Evolutionary conservation across 2,888 invertebrate genomes (phyloP).

Genomic region (Netelia virgata): DNA sequence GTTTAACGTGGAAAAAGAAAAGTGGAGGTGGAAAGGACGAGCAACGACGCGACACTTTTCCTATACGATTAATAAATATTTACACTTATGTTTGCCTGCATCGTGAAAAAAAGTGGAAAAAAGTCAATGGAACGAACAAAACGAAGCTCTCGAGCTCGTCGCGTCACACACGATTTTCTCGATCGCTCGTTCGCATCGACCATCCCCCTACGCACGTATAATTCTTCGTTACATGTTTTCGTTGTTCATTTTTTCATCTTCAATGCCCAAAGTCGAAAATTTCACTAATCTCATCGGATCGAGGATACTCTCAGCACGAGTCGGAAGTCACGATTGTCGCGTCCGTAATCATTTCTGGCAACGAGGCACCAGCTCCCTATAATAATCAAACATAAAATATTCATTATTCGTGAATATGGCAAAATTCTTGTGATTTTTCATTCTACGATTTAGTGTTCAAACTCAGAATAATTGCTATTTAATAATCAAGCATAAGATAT

Average conservation of each 20-base stretch:
- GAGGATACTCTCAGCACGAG: slow-evolving; percentile 66
- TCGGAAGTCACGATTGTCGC: slow-evolving; percentile 77
- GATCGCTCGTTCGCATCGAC: slow-evolving; percentile 3
- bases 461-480: not conserved
- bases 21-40: slow-evolving; percentile 12
- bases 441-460: not conserved
- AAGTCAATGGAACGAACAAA: slow-evolving; percentile 5
- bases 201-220: slow-evolving; percentile 13
- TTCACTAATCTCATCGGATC: not conserved
- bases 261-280: slow-evolving; percentile 36
- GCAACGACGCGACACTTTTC: not conserved
- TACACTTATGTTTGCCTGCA: slow-evolving; percentile 30
- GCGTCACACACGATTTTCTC: slow-evolving; percentile 13
- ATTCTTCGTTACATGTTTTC: not conserved
- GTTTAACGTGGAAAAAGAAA: not conserved
- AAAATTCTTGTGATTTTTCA: slow-evolving; percentile 43
- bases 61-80: slow-evolving; percentile 48
- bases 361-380: slow-evolving; percentile 75
- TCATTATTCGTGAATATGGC: not conserved
- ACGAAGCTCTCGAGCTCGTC: slow-evolving; percentile 32
- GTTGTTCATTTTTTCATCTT: slow-evolving; percentile 6
- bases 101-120: slow-evolving; percentile 9
- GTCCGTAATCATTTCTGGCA: slow-evolving; percentile 79
- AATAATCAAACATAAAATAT: slow-evolving; percentile 62
- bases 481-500: too few species aligned